Conservation (phyloP, 2,113 vertebrate species). For the Panthera tigris region DNA sequence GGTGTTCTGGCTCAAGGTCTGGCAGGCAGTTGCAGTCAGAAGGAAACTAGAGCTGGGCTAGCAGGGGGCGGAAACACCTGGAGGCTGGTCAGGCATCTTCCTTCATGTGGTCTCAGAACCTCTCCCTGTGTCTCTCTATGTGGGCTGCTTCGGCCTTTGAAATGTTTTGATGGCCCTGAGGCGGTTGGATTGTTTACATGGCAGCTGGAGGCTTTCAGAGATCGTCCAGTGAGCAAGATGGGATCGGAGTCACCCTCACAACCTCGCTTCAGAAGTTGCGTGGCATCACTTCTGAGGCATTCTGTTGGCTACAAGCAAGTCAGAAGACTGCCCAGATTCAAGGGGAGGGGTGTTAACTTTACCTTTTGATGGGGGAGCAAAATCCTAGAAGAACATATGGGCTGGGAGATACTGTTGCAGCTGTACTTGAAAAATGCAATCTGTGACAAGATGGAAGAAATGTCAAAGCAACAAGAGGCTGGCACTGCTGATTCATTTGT, state of each 20-base stretch:
- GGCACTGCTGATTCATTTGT: neutral
- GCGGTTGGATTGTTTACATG: neutral
- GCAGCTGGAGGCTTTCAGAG: neutral
- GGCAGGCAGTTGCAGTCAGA: neutral
- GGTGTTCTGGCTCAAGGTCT: neutral
- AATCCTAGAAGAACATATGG: neutral
- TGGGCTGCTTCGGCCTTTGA: neutral
- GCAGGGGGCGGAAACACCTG: neutral
- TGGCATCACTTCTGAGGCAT: neutral
- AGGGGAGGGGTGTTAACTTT: neutral
- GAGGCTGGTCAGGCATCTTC: neutral
- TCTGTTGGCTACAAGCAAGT: neutral
- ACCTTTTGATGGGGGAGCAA: neutral
- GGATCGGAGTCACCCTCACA: neutral
- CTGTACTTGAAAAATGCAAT: constrained; percentile 31
- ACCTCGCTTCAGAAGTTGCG: neutral
- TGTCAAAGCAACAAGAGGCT: constrained; percentile 16
- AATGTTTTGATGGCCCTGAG: neutral
- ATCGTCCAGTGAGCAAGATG: neutral
- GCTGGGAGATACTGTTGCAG: neutral
- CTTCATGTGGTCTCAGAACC: neutral
- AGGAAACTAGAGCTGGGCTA: neutral
- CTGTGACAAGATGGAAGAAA: constrained; percentile 52
- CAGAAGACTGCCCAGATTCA: neutral
- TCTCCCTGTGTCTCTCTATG: neutral